Evolutionary conservation across 2,113 vertebrate species (phyloP).

Genomic region (Vireo altiloquus): DNA sequence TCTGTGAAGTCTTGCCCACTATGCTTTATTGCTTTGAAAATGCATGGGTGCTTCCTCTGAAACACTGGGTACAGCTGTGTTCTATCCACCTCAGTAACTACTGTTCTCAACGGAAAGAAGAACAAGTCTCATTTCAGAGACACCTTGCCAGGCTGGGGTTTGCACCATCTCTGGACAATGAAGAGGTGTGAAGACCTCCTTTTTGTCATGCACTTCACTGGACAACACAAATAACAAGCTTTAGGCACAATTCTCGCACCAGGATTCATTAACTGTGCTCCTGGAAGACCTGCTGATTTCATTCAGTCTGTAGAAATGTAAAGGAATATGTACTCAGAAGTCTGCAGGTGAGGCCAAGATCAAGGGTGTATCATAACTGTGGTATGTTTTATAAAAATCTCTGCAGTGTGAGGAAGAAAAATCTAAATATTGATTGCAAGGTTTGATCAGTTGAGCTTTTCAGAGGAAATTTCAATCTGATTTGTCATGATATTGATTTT

Average conservation of each 20-base stretch:
- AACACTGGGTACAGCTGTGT: not conserved
- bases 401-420: not conserved
- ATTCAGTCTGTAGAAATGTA: not conserved
- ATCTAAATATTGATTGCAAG: conserved; percentile 2
- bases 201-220: not conserved
- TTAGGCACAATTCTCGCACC: not conserved
- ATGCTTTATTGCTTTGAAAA: not conserved
- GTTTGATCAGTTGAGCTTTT: conserved; percentile 35
- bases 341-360: not conserved
- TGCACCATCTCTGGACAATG: not conserved
- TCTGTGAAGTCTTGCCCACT: not conserved
- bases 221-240: not conserved
- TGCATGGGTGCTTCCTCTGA: not conserved
- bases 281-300: not conserved
- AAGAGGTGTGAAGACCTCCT: not conserved
- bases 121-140: not conserved
- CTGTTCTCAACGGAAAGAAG: not conserved
- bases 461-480: conserved; percentile 33
- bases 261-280: not conserved
- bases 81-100: not conserved
- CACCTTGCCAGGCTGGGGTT: not conserved
- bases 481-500: conserved; percentile 23
- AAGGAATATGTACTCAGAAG: not conserved
- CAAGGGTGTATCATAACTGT: not conserved
- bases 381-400: not conserved